Evolutionary conservation across 2,113 vertebrate species (phyloP), one percentile per base, ranked within the genome.

Genomic region (Marmota monax): DNA sequence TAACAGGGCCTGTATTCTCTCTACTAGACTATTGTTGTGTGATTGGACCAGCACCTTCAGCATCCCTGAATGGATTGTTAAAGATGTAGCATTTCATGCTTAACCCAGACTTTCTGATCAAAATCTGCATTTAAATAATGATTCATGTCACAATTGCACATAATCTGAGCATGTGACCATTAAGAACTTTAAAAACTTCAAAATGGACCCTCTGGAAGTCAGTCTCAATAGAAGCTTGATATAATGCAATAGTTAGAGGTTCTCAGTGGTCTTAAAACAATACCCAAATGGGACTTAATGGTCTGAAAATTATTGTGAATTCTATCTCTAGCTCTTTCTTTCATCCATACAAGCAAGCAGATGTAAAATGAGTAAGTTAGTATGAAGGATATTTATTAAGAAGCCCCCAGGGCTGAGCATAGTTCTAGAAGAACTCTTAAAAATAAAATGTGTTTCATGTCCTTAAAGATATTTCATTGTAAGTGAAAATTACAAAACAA

Each of bases 241-340:
- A 67, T 53, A 53, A 53, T 53, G 13, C 39, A 86, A 87, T 53
- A 84, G n/a, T 58, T 80, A 84, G 79, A 84, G 56, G 83, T 5
- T 88, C 53, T 53, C 39, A 74, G 53, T 53, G 63, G 18, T 84
- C n/a, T 90, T 95, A 61, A 96, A 94, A 48, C 13, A 76, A 92
- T 37, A 82, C 87, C 8, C 8, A 92, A 87, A 87, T 39, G 34
- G 45, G 25, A 6, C 74, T 88, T 51, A 53, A 34, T n/a, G 53
- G 56, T 58, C 34, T 87, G n/a, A 13, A 93, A 85, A 65, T 76
- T 84, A 17, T 88, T 34, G 27, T 17, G 73, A 87, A 22, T 65
- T 93, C 51, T 77, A 8, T 94, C 58, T 51, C 48, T 56, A 42
- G 14, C 23, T 90, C 37, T 89, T 73, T 56, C 67, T 22, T 84